phyloP scores from a whole-genome alignment of 2,888 invertebrate genomes.

The Eledone cirrhosa region DNA sequence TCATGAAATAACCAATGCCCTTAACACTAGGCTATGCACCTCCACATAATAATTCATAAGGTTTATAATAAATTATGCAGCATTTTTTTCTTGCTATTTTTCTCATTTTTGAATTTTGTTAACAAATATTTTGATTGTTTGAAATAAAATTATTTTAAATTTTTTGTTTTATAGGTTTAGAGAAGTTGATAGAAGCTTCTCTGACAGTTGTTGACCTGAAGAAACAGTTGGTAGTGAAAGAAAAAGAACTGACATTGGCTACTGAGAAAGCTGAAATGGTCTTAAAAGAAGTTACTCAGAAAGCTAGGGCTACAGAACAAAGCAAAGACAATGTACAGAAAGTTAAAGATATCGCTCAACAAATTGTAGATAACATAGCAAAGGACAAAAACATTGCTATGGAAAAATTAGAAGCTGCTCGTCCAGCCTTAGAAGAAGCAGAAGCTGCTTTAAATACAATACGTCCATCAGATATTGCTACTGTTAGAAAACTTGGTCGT shows the following conservation, averaged over 20 bases:
- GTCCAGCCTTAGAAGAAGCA: conserved; percentile 66
- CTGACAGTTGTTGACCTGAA: conserved; percentile 79
- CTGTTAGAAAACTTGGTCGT: conserved; percentile 65
- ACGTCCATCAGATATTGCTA: conserved; percentile 66
- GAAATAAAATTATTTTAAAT: not conserved
- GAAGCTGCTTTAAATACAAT: conserved; percentile 69
- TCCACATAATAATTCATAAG: too few relatives aligned
- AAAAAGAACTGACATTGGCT: conserved; percentile 82
- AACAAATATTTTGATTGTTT: too few relatives aligned
- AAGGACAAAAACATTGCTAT: conserved; percentile 63
- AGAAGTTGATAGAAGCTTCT: conserved; percentile 66
- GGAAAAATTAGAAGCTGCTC: conserved; percentile 64
- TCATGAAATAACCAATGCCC: too few relatives aligned
- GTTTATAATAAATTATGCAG: too few relatives aligned
- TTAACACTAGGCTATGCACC: too few relatives aligned
- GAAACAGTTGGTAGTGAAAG: conserved; percentile 84
- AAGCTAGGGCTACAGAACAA: conserved; percentile 66
- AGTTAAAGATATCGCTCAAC: conserved; percentile 68
- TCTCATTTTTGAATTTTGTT: too few relatives aligned
- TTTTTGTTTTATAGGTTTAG: conserved; percentile 51
- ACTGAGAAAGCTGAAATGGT: conserved; percentile 80
- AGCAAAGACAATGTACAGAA: conserved; percentile 67
- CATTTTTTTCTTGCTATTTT: too few relatives aligned
- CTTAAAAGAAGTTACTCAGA: conserved; percentile 64
- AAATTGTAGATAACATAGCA: conserved; percentile 66